Evolutionary conservation across 2,113 vertebrate genomes (phyloP).

Genomic region (Machaerirhynchus nigripectus): DNA sequence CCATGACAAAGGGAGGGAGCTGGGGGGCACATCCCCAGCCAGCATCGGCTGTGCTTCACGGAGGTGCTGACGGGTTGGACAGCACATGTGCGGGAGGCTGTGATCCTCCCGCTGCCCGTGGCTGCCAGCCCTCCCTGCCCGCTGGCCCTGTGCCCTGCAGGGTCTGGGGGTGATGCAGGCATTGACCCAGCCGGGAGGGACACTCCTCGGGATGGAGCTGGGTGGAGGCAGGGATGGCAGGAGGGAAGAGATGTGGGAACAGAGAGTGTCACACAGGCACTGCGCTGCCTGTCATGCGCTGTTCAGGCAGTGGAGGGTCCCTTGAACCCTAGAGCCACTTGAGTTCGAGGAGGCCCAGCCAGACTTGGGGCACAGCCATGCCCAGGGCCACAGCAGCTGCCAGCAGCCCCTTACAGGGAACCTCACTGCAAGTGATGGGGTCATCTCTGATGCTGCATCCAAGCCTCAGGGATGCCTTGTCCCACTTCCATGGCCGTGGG

Average conservation of each 20-base stretch:
- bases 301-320: neutral
- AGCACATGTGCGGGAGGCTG: neutral
- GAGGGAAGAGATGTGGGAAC: neutral
- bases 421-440: rapidly evolving
- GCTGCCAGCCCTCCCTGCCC: neutral
- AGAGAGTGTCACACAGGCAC: rapidly evolving
- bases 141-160: rapidly evolving
- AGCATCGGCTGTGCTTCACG: neutral
- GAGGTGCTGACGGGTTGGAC: neutral
- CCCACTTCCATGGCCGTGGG: rapidly evolving
- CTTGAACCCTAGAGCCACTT: neutral
- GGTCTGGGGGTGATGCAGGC: neutral
- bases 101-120: neutral
- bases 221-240: neutral
- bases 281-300: neutral
- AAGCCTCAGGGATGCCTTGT: neutral
- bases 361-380: neutral
- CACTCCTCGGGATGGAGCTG: neutral
- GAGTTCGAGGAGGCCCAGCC: neutral
- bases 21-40: neutral
- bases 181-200: rapidly evolving
- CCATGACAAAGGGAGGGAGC: neutral
- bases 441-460: neutral
- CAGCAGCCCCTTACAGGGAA: neutral
- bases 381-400: neutral